Conservation (phyloP, 2,888 invertebrate species). For the Scrobipalpa costella region DNA sequence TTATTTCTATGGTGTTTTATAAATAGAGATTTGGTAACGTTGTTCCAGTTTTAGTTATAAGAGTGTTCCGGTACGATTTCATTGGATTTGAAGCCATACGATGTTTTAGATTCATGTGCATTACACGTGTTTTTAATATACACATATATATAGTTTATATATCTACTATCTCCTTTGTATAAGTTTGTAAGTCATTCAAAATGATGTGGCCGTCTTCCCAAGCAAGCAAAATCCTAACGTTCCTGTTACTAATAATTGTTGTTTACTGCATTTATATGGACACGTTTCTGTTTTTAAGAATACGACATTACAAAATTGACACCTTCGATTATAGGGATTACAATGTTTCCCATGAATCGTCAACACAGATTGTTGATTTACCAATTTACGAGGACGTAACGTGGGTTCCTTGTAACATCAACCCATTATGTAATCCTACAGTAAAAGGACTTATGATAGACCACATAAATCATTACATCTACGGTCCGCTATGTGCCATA, state of each 20-base stretch:
- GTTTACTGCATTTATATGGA: constrained; percentile 88
- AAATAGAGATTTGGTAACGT: constrained; percentile 27
- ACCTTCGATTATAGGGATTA: constrained; percentile 46
- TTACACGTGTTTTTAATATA: neutral
- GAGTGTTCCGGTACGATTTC: neutral
- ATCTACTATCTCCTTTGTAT: neutral
- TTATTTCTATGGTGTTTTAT: neutral
- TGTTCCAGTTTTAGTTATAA: constrained; percentile 11
- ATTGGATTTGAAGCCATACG: constrained; percentile 11
- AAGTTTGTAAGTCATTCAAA: constrained; percentile 36
- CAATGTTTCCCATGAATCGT: constrained; percentile 50
- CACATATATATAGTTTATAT: neutral
- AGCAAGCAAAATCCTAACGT: constrained; percentile 85
- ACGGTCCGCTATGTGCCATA: constrained; percentile 89
- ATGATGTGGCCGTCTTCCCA: constrained; percentile 89
- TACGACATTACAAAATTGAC: constrained; percentile 85
- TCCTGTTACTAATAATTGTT: constrained; percentile 79
- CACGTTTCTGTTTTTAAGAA: constrained; percentile 84
- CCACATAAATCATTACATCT: constrained; percentile 91
- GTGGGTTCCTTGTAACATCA: constrained; percentile 85
- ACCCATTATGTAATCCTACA: constrained; percentile 89
- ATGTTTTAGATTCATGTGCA: constrained; percentile 1
- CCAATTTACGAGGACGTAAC: constrained; percentile 75
- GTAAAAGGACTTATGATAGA: constrained; percentile 92
- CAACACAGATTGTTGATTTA: constrained; percentile 49